These are phyloP conservation scores for Isichthys henryi DNA, from an alignment of 2,113 vertebrate species.

Conservation along the genomic window DNA sequence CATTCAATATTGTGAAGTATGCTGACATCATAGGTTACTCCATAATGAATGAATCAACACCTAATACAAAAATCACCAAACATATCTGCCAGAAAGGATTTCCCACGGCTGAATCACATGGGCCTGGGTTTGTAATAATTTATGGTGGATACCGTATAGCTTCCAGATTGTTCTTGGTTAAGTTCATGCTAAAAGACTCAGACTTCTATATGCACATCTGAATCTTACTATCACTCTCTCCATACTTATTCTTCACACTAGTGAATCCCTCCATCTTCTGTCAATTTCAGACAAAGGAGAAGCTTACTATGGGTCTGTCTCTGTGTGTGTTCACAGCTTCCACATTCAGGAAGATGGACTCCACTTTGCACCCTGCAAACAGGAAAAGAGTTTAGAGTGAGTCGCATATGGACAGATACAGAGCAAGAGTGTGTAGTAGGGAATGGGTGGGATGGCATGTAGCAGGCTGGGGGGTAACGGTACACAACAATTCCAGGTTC, in stretches of 20 bases:
- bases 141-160: background rate
- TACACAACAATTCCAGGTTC: background rate
- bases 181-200: background rate
- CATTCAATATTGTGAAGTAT: background rate
- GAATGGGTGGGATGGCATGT: background rate
- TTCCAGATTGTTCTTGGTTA: background rate
- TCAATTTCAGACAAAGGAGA: background rate
- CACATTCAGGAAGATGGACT: conserved; percentile 78
- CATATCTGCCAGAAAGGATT: background rate
- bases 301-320: conserved; percentile 69
- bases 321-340: conserved; percentile 85
- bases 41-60: background rate
- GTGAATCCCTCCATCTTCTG: background rate
- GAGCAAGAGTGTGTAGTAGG: background rate
- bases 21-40: background rate
- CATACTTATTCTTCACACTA: background rate
- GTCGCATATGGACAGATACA: background rate
- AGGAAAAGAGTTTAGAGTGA: conserved; percentile 20
- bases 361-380: conserved; percentile 72
- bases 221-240: background rate
- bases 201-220: background rate
- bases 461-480: background rate
- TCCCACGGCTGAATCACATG: background rate
- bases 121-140: background rate
- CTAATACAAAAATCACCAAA: background rate